Evolutionary conservation across 92 coral and sea anemone genomes (phyloP).

Genomic region (Blastomussa wellsi): DNA sequence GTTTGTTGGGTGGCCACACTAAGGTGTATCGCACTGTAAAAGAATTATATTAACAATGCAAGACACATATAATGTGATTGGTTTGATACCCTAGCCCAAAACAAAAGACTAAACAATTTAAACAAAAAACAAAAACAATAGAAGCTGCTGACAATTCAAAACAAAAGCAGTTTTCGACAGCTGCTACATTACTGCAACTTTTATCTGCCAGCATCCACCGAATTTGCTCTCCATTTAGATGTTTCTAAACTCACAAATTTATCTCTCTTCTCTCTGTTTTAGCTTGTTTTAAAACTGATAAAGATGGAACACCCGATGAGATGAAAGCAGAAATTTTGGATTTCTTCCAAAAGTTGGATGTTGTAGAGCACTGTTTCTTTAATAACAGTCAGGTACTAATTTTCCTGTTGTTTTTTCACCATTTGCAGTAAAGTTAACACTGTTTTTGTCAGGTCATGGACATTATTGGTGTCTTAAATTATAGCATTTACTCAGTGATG

Average conservation of each 20-base stretch:
- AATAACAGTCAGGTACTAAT: constrained; percentile 55
- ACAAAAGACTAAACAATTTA: too few species aligned
- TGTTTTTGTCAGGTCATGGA: too few species aligned
- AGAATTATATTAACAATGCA: too few species aligned
- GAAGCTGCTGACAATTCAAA: too few species aligned
- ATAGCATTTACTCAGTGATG: too few species aligned
- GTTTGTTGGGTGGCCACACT: too few species aligned
- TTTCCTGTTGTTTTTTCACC: background rate
- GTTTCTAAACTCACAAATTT: background rate
- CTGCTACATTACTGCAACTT: background rate
- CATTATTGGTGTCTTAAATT: too few species aligned
- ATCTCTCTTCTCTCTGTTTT: background rate
- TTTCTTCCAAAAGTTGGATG: constrained; percentile 46
- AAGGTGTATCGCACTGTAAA: too few species aligned
- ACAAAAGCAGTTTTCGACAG: too few species aligned
- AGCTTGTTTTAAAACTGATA: constrained; percentile 22
- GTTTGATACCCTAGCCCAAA: too few species aligned
- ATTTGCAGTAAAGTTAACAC: background rate
- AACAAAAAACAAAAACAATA: too few species aligned
- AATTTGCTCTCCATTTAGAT: background rate
- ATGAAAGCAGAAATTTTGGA: constrained; percentile 15
- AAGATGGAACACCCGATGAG: constrained; percentile 32
- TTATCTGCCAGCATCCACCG: background rate
- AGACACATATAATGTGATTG: too few species aligned
- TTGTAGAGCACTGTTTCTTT: constrained; percentile 49